phyloP scores from a whole-genome alignment of 2,888 invertebrate genomes.

The Cheiracanthium punctorium region DNA sequence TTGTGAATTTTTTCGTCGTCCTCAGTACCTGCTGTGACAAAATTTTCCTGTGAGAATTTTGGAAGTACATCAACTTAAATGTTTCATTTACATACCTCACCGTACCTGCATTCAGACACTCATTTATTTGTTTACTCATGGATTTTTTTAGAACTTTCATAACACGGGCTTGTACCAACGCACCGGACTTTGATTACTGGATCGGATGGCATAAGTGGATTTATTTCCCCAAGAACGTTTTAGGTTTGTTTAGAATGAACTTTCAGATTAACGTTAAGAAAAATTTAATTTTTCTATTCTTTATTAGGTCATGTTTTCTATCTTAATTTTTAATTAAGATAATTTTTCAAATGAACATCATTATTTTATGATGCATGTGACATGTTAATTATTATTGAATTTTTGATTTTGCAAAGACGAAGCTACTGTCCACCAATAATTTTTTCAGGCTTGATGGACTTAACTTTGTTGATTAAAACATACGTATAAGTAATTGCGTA shows the following conservation, averaged over 20 bases:
- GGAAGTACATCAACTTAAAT: slow-evolving; percentile 17
- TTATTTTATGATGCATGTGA: too few species aligned
- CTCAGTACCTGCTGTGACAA: slow-evolving; percentile 35
- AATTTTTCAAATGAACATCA: too few species aligned
- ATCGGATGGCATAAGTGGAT: background rate
- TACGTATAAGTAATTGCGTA: too few species aligned
- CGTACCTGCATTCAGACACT: slow-evolving; percentile 31
- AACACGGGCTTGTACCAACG: background rate
- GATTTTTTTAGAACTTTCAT: background rate
- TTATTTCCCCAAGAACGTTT: background rate
- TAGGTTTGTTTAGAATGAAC: background rate
- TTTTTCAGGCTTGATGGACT: too few species aligned
- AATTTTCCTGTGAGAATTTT: slow-evolving; percentile 22
- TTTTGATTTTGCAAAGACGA: too few species aligned
- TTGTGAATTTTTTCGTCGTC: slow-evolving; percentile 39
- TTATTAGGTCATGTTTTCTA: too few species aligned
- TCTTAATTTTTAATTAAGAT: too few species aligned
- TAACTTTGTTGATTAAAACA: too few species aligned
- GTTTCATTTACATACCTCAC: slow-evolving; percentile 38
- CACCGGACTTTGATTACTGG: background rate
- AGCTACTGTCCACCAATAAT: too few species aligned
- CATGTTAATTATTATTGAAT: too few species aligned
- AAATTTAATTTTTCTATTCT: too few species aligned
- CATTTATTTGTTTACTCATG: slow-evolving; percentile 2
- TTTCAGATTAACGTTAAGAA: too few species aligned